Evolutionary conservation across 1,140 invertebrate genomes (phyloP).

Genomic region (Chlorops oryzae): DNA sequence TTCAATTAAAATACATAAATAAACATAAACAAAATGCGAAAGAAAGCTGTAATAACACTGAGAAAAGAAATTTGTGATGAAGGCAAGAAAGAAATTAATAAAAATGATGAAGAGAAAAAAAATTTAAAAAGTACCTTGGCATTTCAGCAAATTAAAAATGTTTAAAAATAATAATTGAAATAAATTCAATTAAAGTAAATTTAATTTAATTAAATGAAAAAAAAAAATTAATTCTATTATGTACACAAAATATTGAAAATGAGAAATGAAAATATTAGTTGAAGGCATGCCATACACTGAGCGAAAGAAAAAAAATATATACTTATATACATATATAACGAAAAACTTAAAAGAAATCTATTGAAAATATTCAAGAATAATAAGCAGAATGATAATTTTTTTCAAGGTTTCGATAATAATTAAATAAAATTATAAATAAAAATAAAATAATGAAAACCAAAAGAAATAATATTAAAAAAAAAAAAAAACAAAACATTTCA

Average conservation of each 20-base stretch:
- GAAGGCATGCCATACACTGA: no score
- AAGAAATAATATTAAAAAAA: background rate
- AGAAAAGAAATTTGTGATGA: conserved; percentile 25
- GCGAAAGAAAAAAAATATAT: conserved; percentile 1
- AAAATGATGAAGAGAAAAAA: no score
- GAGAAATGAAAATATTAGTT: no score
- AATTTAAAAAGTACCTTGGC: no score
- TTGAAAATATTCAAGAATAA: background rate
- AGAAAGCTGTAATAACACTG: conserved; percentile 20
- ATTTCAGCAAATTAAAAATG: background rate
- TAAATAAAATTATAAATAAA: background rate
- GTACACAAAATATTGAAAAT: no score
- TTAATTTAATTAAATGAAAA: conserved; percentile 6
- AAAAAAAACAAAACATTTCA: conserved; percentile 6
- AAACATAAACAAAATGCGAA: conserved; percentile 41
- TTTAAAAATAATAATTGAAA: no score
- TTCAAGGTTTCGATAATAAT: background rate
- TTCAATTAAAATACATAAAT: conserved; percentile 24
- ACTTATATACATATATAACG: background rate
- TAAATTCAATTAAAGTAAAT: no score
- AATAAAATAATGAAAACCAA: conserved; percentile 1
- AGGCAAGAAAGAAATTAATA: conserved; percentile 22
- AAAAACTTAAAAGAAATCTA: background rate
- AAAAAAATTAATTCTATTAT: conserved; percentile 2
- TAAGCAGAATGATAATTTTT: background rate